Evolutionary conservation across 2,797 vertebrate genomes (phyloP), one percentile per base, ranked within the genome.

Genomic region (Muraenolepis orangiensis): DNA sequence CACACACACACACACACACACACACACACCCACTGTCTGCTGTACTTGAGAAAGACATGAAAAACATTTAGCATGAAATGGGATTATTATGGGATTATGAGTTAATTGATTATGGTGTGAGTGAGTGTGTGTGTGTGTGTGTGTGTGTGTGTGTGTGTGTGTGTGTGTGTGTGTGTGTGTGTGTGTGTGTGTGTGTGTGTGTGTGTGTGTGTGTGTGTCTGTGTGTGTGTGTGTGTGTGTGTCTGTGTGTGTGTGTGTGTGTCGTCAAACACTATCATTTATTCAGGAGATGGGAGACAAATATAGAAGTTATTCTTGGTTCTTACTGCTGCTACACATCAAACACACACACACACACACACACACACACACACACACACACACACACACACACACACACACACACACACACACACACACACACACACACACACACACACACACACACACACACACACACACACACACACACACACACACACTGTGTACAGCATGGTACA

Each of bases 201-300:
- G 83, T 88, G 87, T 91, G 91, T 90, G 42, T 78, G 85, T 86
- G 83, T 79, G 76, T 83, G 84, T 88, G 87, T 23, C 38, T 77
- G 86, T 87, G 83, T 78, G 76, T 82, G 84, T 87, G 87, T 92
- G 91, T 91, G 87, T 91, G 91, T 90, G 42, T 78, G 85, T 86
- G 83, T 79, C 75, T 83, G 84, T 88, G 87, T 23, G 40, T 77
- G 86, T 87, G 83, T 78, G 76, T 82, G 84, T 87, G 87, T 92
- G 91, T 91, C 91, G 88, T 90, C 87, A 91, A 91, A 90, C 61
- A 23, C 74, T 72, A 90, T 93, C 72, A 93, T 87, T 93, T 91
- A 93, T 93, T 93, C 92, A 94, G 92, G 87, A 86, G 81, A 86
- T 78, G 74, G 69, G 78, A 85, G 82, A 82, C 82, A 91, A 90